phyloP scores from a whole-genome alignment of 35 echinoderm and acorn worm genomes.

The Apostichopus japonicus region DNA sequence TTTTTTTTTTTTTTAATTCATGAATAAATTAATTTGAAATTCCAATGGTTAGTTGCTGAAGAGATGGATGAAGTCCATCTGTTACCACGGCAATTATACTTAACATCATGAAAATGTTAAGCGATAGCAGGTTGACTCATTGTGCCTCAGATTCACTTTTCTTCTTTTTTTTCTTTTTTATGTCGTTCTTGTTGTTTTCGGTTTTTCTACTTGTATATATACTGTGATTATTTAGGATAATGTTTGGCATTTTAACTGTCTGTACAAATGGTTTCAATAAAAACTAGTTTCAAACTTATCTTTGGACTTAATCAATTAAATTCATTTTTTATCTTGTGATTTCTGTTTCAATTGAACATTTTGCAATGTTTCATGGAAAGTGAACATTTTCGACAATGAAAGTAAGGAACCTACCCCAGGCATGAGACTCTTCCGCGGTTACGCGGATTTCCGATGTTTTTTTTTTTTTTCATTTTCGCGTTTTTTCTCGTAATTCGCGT shows the following conservation, averaged over 20 bases:
- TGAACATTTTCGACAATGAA: too few relatives aligned
- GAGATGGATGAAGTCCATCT: not conserved
- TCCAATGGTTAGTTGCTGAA: not conserved
- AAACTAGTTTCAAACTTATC: not conserved
- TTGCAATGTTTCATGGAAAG: too few relatives aligned
- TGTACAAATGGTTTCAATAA: conserved; percentile 24
- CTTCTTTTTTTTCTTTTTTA: not conserved
- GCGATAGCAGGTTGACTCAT: not conserved
- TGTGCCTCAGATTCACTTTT: not conserved
- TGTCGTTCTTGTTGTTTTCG: too few relatives aligned
- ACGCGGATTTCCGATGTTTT: too few relatives aligned
- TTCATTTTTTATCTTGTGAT: too few relatives aligned
- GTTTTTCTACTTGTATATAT: not conserved
- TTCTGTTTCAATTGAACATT: too few relatives aligned
- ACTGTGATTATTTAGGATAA: conserved; percentile 4
- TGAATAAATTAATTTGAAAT: not conserved
- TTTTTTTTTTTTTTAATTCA: not conserved
- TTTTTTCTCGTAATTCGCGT: too few relatives aligned
- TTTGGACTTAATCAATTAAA: too few relatives aligned
- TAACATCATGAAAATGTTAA: not conserved
- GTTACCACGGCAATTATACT: not conserved
- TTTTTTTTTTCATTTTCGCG: too few relatives aligned
- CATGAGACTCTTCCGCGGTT: too few relatives aligned
- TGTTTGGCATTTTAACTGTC: conserved; percentile 19
- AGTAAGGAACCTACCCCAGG: too few relatives aligned